Evolutionary conservation across 2,113 vertebrate genomes (phyloP), one percentile per base, ranked within the genome.

Genomic region (Terrapene triunguis): DNA sequence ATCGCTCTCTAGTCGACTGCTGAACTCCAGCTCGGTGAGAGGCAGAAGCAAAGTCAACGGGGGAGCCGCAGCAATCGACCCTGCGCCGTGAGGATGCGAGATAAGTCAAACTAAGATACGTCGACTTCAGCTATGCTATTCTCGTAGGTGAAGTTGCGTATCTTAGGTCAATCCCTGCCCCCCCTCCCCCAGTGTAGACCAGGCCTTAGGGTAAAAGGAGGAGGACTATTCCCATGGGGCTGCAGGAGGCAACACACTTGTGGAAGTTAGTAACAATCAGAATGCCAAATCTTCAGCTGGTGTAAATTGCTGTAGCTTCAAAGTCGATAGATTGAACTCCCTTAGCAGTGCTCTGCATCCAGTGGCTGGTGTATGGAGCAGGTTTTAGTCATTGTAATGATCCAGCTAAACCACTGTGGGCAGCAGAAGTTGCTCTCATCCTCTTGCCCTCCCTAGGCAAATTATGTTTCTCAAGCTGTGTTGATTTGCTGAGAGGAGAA

Each of bases 281-380:
- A 10, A 90, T 76, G 50, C 0, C 0, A 17, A n/a, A 3, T 79
- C 83, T 80, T 87, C 3, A 0, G 62, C 84, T 57, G 13, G 1
- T 32, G 2, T 57, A 50, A 62, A 3, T 48, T 48, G 2, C 2
- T 83, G 29, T 2, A 8, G 13, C 16, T 44, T 29, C 54, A 38
- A 74, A 13, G 5, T 29, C 11, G 80, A 25, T 13, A 57, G 32
- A 72, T n/a, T 38, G 17, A 72, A 72, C 8, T 44, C 69, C 5
- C 50, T 27, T 29, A 5, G 0, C 82, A 14, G 11, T 47, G 22
- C 21, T 78, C 13, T 88, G 51, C 17, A 87, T 8, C 3, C 65
- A 29, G 5, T 29, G 22, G 93, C 76, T 5, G 1, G 17, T 44
- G 1, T n/a, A 16, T 81, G 16, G 72, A 9, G 42, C 6, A 24